Percentiles rank a stretch among this genome's conserved stretches.
Evolutionary conservation across 2,113 vertebrate species (phyloP).

Genomic region (Grantiella picta): DNA sequence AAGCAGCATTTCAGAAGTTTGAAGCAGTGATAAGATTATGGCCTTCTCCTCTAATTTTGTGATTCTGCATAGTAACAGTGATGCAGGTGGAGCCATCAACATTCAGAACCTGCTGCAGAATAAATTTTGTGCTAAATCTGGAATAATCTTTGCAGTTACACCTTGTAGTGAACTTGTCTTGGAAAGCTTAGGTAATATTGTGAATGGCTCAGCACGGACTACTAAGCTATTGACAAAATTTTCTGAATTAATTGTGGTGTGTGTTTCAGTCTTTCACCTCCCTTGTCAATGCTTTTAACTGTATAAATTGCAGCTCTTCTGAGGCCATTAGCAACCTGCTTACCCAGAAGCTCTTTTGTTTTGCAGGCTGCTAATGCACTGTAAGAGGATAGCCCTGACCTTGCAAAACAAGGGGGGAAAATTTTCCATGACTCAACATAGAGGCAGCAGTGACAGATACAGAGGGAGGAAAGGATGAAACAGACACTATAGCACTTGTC

Average conservation of each 20-base stretch:
- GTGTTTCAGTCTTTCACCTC: conserved; percentile 55
- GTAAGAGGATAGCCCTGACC: conserved; percentile 61
- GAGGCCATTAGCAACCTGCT: conserved; percentile 54
- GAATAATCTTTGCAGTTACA: conserved; percentile 57
- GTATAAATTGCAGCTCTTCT: conserved; percentile 60
- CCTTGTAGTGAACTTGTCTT: conserved; percentile 36
- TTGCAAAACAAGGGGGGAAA: conserved; percentile 56
- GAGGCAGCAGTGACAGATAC: conserved; percentile 9
- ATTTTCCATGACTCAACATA: conserved; percentile 56
- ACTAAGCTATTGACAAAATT: conserved; percentile 55
- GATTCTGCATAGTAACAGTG: conserved; percentile 15
- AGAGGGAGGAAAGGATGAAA: conserved; percentile 11
- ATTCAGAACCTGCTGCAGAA: conserved; percentile 50
- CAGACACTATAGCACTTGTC: background rate
- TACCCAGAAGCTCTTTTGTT: conserved; percentile 40
- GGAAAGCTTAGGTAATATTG: conserved; percentile 46
- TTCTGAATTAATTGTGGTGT: conserved; percentile 56
- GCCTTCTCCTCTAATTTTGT: conserved; percentile 58
- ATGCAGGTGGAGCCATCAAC: conserved; percentile 16
- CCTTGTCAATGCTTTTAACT: conserved; percentile 46
- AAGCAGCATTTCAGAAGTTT: background rate
- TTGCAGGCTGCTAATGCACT: conserved; percentile 55
- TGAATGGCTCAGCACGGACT: conserved; percentile 52
- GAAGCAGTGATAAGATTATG: background rate
- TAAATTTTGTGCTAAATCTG: conserved; percentile 52